Evolutionary conservation across 2,888 invertebrate genomes (phyloP), one percentile per base, ranked within the genome.

Genomic region (Leucophenga maculata): DNA sequence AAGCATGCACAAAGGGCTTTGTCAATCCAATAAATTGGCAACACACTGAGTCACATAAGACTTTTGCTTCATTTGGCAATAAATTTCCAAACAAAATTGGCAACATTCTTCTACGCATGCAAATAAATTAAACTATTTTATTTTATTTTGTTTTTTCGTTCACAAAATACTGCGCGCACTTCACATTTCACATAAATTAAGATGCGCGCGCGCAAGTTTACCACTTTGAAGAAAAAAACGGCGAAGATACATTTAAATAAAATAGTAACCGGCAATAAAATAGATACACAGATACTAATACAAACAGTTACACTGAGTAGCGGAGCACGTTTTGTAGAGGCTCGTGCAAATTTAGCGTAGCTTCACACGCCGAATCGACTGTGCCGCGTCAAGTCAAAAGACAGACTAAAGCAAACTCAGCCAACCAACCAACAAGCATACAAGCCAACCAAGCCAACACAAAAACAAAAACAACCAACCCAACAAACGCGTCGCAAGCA

Each of bases 341-440:
- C 71, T 75, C 76, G 73, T 79, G 74, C 68, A 65, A 69, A 68
- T 71, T 78, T 74, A 81, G 84, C 79, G 83, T 74, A 65, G 69
- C 69, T 65, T 65, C 68, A 65, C 77, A 72, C 76, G 73, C 79
- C 72, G 22, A 22, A 54, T 18, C 76, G 78, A 78, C 81, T 77
- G 78, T 75, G 79, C 78, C 78, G 85, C 77, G 81, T 85, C 85
- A 87, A 85, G 88, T 85, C 88, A 85, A 86, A 86, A 83, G 84
- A 85, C 87, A 85, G 83, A 88, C 88, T 88, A 84, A 87, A 80
- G 83, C 67, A 67, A n/a, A 55, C 67, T 16, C 31, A 9, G 32
- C 2, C 22, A 44, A 39, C 66, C 55, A 57, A 54, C 22, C 39
- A 60, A 31, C 62, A 13, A 57, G 46, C 59, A n/a, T 20, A 50